Base-by-base conservation (phyloP, 1,140 invertebrate species). In the Drosophila mauritiana region DNA sequence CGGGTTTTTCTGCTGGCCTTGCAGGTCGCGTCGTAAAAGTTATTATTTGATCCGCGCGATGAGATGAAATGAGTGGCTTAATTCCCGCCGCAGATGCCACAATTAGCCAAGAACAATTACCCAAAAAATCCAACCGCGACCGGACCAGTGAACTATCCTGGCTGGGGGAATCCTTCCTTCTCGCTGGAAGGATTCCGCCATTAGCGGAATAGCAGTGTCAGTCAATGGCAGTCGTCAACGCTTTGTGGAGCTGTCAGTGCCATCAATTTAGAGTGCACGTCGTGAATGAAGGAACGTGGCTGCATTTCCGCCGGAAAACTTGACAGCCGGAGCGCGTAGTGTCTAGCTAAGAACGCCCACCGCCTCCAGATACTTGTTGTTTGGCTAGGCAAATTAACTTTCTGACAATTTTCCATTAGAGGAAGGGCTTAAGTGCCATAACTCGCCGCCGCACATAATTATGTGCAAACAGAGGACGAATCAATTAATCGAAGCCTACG, bases 331-430 rank as follows among this genome's bases (percentile, higher is more conserved):
- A 13, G 48, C 83, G 82, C 83, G 78, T 88, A 78, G n/a, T 11
- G 36, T 55, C 39, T 8, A 27, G 37, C 37, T 39, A 39, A 39
- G 27, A 12, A 22, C 42, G 3, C 51, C 2, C 13, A 39, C 11
- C 12, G 63, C 48, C 49, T 42, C 15, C 45, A 40, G 25, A 27
- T 64, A 20, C 73, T 63, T 62, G 39, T 68, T 85, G 82, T 82
- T 88, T 82, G 52, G 39, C 46, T 67, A 85, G 46, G 64, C 74
- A 88, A 88, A 88, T 85, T 57, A 78, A 73, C 54, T 69, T 34
- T 34, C 34, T 40, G 48, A 15, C 51, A 56, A 48, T 62, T 82
- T 88, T 85, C 79, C 62, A 78, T 86, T 63, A 82, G 48, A 20
- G 36, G 12, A 1, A 13, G 34, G 78, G 78, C 65, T 80, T 80